A percentile compares a stretch with the other conserved stretches of the same genome.
These are phyloP conservation scores for Echinometra lucunter DNA, from an alignment of 53 echinoderm and acorn worm genomes.

Conservation along the genomic window DNA sequence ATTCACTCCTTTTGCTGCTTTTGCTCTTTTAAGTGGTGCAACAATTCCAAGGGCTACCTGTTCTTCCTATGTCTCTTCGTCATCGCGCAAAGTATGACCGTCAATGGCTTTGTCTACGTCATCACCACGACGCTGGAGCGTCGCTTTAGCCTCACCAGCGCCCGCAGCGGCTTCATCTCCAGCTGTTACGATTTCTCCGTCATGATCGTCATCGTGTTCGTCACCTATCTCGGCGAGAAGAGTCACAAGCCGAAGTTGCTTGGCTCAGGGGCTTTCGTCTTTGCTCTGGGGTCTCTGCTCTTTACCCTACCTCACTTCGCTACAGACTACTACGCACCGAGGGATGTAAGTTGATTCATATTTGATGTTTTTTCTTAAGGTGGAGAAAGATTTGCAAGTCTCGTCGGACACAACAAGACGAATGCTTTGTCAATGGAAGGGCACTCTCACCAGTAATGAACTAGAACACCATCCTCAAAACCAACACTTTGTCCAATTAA, in stretches of 20 bases:
- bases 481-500: too few relatives aligned
- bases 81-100: constrained; percentile 91
- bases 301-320: constrained; percentile 93
- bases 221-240: constrained; percentile 92
- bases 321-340: constrained; percentile 75
- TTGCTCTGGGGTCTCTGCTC: constrained; percentile 80
- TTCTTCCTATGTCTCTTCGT: constrained; percentile 87
- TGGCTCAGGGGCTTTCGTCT: constrained; percentile 82
- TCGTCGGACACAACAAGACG: too few relatives aligned
- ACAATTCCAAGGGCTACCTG: constrained; percentile 86
- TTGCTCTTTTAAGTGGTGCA: constrained; percentile 70
- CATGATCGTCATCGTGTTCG: constrained; percentile 87
- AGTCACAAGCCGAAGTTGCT: constrained; percentile 89
- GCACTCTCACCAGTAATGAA: too few relatives aligned
- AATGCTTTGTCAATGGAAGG: too few relatives aligned
- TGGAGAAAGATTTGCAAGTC: too few relatives aligned
- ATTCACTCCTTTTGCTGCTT: background rate
- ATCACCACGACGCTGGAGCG: constrained; percentile 86
- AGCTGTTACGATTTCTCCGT: constrained; percentile 96
- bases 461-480: too few relatives aligned
- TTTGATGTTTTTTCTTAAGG: too few relatives aligned
- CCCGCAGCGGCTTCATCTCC: constrained; percentile 89
- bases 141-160: constrained; percentile 89
- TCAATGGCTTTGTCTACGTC: constrained; percentile 94
- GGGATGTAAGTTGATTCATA: background rate